A percentile compares a stretch with the other conserved stretches of the same genome.
These are phyloP conservation scores for Ecliptopera silaceata DNA, from an alignment of 2,888 invertebrate genomes.

Conservation along the genomic window DNA sequence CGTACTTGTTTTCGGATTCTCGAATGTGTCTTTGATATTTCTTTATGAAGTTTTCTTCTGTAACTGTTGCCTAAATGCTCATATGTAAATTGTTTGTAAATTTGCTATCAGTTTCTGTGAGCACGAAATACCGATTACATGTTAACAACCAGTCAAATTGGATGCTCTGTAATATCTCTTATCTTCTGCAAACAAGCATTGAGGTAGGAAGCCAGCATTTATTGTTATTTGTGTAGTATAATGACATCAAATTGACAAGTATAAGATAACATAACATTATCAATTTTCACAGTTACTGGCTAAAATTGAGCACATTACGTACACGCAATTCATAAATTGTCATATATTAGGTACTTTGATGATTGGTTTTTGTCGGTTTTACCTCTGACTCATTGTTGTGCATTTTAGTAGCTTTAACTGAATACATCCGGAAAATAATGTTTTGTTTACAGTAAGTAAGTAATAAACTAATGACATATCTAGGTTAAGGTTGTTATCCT, in stretches of 20 bases:
- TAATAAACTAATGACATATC: background rate
- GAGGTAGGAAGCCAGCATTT: background rate
- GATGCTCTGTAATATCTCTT: background rate
- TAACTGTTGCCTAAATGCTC: no score
- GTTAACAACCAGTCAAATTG: background rate
- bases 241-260: conserved; percentile 8
- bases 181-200: background rate
- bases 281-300: conserved; percentile 8
- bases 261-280: background rate
- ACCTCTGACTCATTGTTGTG: conserved; percentile 55
- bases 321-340: conserved; percentile 22
- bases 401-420: conserved; percentile 42
- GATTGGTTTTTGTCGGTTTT: conserved; percentile 35
- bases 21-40: no score
- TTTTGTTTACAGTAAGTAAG: background rate
- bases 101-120: background rate
- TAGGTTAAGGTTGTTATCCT: background rate
- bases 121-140: background rate
- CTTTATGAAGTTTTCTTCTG: no score
- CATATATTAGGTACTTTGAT: conserved; percentile 22
- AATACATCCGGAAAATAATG: conserved; percentile 19
- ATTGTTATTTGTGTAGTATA: conserved; percentile 7
- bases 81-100: background rate
- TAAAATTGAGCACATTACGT: conserved; percentile 17
- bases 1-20: no score